These are phyloP conservation scores for Oryzias sinensis DNA, from an alignment of 2,797 vertebrate genomes.

Conservation along the genomic window DNA sequence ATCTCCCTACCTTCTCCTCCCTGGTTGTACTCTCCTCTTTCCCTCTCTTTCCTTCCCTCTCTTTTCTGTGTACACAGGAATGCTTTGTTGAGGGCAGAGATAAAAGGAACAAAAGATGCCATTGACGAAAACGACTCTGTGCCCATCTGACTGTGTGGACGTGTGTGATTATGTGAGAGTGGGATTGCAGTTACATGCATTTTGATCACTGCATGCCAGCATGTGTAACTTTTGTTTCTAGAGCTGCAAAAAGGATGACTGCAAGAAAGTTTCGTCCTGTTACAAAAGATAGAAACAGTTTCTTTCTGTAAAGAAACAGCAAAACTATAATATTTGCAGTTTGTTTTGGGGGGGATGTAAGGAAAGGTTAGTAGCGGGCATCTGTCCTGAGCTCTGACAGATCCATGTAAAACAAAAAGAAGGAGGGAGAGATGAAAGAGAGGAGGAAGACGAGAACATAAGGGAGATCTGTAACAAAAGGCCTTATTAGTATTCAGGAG, in stretches of 20 bases:
- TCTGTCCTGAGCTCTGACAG: not conserved
- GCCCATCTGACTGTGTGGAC: slow-evolving; percentile 46
- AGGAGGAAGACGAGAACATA: slow-evolving; percentile 34
- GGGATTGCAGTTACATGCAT: slow-evolving; percentile 38
- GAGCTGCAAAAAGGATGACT: not conserved
- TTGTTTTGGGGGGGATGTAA: not conserved
- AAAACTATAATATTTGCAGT: not conserved
- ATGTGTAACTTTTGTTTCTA: slow-evolving; percentile 13
- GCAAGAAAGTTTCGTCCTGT: not conserved
- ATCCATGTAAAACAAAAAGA: not conserved
- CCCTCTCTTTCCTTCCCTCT: slow-evolving; percentile 35
- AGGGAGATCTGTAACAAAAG: slow-evolving; percentile 68
- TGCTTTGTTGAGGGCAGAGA: slow-evolving; percentile 75
- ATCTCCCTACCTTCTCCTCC: slow-evolving; percentile 23
- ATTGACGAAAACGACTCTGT: slow-evolving; percentile 75
- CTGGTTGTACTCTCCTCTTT: slow-evolving; percentile 17
- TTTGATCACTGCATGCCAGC: slow-evolving; percentile 15
- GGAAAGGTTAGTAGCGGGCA: not conserved
- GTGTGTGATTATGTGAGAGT: slow-evolving; percentile 43
- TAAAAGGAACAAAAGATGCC: slow-evolving; percentile 78
- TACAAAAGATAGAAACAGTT: no score
- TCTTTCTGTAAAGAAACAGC: not conserved
- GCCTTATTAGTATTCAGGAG: slow-evolving; percentile 76
- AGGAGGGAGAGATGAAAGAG: slow-evolving; percentile 22
- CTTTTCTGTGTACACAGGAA: slow-evolving; percentile 72